Evolutionary conservation across 1,140 invertebrate genomes (phyloP), one percentile per base, ranked within the genome.

Genomic region (Neuroterus valhalla): DNA sequence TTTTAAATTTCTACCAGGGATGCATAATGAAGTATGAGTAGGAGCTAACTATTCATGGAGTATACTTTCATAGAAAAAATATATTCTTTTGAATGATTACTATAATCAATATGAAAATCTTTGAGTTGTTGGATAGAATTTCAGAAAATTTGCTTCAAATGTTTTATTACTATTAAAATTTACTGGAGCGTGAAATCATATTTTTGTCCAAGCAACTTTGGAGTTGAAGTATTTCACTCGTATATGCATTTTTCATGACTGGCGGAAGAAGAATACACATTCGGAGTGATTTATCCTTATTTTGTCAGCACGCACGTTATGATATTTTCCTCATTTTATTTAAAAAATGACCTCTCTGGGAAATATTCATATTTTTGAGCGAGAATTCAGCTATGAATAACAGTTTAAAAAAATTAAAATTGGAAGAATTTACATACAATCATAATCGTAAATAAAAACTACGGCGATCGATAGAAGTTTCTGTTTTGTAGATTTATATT

Each of bases 281-380:
- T 62, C 55, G 6, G 55, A 38, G 15, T 62, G 55, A 62, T 62
- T 62, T 62, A 62, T 62, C 12, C 55, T 14, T 62, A 62, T 31
- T 23, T 14, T 26, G 15, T 38, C 55, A 62, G 55, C 14, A 14
- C 15, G 55, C 12, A 26, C 31, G 31, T 62, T 62, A 62, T 62
- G 6, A 50, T 19, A 38, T 38, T 62, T 62, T 26, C 3, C 11
- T 62, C 21, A 62, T n/a, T 62, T 23, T 4, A 31, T 62, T 62
- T 15, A 6, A 26, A 62, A 31, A 62, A 23, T 15, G 55, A 38
- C 48, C 19, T 15, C 55, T 26, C 55, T 38, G n/a, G 12, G 3
- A 14, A 15, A 31, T 23, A 26, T 23, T 21, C 11, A 12, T 23
- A 15, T 52, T 21, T 8, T 10, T 6, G 8, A 50, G 10, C 1